Conservation (phyloP, 2,113 vertebrate genomes). For the Mystacornis crossleyi region DNA sequence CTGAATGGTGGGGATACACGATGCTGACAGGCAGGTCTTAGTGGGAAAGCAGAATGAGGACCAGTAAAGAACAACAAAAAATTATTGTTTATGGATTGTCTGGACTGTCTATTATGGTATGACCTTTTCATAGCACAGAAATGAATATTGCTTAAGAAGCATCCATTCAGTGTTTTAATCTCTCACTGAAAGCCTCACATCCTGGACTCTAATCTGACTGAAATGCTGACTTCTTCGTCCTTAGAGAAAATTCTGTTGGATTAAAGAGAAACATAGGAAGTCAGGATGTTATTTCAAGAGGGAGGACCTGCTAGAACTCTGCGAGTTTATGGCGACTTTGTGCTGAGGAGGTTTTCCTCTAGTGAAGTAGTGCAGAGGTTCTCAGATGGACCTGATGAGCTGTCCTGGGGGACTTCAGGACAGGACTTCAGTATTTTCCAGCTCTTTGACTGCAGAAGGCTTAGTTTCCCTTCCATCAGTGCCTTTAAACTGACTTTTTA, state of each 20-base stretch:
- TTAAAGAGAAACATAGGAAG: not conserved
- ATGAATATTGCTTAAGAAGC: not conserved
- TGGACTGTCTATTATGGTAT: not conserved
- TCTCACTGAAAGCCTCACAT: not conserved
- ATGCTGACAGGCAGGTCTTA: not conserved
- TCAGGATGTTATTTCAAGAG: not conserved
- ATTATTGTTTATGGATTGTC: not conserved
- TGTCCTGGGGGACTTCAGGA: fast-evolving
- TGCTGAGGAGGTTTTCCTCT: not conserved
- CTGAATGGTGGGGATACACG: not conserved
- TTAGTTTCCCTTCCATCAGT: not conserved
- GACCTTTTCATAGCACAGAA: not conserved
- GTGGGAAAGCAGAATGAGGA: not conserved
- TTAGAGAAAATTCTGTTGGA: not conserved
- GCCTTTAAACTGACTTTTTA: not conserved
- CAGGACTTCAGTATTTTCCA: not conserved
- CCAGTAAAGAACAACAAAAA: not conserved
- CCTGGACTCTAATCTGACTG: not conserved
- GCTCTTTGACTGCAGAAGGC: not conserved
- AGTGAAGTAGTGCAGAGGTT: not conserved
- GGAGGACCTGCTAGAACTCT: not conserved
- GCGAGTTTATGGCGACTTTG: not conserved
- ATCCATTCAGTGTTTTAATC: not conserved
- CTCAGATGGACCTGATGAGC: not conserved
- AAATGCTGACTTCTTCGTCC: not conserved